Conservation (phyloP, 2,113 vertebrate species). For the Osmerus mordax region DNA sequence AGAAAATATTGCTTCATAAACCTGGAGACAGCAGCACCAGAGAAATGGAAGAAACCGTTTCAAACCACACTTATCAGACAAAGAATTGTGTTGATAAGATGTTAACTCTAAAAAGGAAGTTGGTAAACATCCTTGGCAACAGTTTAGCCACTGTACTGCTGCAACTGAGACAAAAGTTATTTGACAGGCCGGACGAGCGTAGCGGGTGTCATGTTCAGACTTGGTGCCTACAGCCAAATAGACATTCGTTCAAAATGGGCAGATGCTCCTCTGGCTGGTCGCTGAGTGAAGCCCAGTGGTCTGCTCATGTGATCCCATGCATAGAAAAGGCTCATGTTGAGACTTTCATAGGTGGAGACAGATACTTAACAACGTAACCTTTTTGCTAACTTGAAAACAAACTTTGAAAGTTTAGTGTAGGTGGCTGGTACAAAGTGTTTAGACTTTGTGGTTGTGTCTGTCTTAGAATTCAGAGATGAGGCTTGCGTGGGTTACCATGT, state of each 20-base stretch:
- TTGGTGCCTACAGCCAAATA: neutral
- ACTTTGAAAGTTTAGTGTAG: conserved; percentile 8
- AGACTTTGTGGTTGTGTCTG: neutral
- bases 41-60: neutral
- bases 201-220: neutral
- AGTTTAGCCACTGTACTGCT: conserved; percentile 25
- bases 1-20: neutral
- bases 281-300: conserved; percentile 1
- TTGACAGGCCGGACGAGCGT: conserved; percentile 29
- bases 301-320: neutral
- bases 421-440: conserved; percentile 10
- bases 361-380: neutral
- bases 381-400: neutral
- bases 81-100: neutral
- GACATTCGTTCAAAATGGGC: conserved; percentile 2
- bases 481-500: conserved; percentile 25
- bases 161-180: conserved; percentile 20
- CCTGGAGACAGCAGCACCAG: neutral
- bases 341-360: neutral
- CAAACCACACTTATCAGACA: neutral
- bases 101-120: conserved; percentile 27
- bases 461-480: neutral
- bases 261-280: conserved; percentile 13
- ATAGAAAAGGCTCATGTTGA: too few species aligned
- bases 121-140: neutral